Evolutionary conservation across 1,140 invertebrate genomes (phyloP).

Genomic region (Macrobrachium rosenbergii): DNA sequence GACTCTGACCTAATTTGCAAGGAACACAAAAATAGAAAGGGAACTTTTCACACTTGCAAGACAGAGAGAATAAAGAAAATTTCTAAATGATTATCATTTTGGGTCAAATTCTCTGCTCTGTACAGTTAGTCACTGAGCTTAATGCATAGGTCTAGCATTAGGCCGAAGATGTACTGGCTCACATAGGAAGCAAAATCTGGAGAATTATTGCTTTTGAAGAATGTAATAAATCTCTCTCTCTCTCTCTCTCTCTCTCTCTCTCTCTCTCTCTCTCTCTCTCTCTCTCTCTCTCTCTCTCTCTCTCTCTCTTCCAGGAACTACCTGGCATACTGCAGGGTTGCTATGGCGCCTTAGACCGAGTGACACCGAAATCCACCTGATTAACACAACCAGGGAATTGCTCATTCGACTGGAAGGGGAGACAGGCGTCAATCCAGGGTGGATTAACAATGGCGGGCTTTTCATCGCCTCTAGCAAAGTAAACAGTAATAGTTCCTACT

Average conservation of each 20-base stretch:
- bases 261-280: too few species aligned
- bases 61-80: too few species aligned
- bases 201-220: not conserved
- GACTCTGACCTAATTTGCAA: too few species aligned
- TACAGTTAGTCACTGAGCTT: too few species aligned
- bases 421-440: constrained; percentile 85
- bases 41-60: too few species aligned
- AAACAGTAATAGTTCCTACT: constrained; percentile 52
- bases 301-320: constrained; percentile 77
- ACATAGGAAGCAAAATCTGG: not conserved
- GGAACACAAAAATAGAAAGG: too few species aligned
- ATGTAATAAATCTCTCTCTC: not conserved
- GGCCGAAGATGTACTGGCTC: too few species aligned
- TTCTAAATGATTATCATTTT: too few species aligned
- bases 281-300: too few species aligned
- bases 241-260: too few species aligned
- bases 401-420: constrained; percentile 81
- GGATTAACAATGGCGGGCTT: constrained; percentile 89
- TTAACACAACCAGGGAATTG: constrained; percentile 78
- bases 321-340: constrained; percentile 87
- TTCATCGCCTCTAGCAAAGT: constrained; percentile 85
- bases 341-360: constrained; percentile 85
- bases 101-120: too few species aligned
- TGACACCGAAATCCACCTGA: constrained; percentile 85
- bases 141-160: too few species aligned